A percentile compares a stretch with the other conserved stretches of the same genome.
phyloP scores from a whole-genome alignment of 1,140 invertebrate species.

The Lysiphlebus fabarum region DNA sequence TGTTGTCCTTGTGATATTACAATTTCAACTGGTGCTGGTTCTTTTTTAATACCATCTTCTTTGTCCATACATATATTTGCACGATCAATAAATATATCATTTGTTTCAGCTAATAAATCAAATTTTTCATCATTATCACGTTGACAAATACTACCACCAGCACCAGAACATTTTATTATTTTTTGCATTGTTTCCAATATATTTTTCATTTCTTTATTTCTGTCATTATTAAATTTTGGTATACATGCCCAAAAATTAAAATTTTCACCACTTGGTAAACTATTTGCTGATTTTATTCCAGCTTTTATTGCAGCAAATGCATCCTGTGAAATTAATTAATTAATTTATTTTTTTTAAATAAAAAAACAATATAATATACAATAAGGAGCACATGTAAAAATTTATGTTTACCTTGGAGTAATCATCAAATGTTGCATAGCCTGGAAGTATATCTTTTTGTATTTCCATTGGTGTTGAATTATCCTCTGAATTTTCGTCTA shows the following conservation, averaged over 20 bases:
- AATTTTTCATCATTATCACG: conserved; percentile 68
- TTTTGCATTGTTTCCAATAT: conserved; percentile 56
- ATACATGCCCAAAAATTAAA: conserved; percentile 70
- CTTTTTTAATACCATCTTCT: conserved; percentile 64
- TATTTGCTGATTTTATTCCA: conserved; percentile 67
- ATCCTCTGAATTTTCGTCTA: background rate
- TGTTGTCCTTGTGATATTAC: conserved; percentile 37
- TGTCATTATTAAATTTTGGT: conserved; percentile 63
- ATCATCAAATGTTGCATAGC: background rate
- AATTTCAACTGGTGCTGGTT: conserved; percentile 48
- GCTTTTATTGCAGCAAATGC: conserved; percentile 59
- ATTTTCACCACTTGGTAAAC: conserved; percentile 64
- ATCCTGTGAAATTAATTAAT: conserved; percentile 46
- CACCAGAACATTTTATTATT: conserved; percentile 61
- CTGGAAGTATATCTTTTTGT: background rate
- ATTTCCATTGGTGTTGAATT: background rate
- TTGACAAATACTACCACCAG: conserved; percentile 60
- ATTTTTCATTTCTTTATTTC: conserved; percentile 59
- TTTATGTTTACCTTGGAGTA: background rate
- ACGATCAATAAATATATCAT: conserved; percentile 78
- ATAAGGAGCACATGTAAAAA: too few species aligned
- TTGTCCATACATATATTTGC: conserved; percentile 67
- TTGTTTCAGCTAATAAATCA: conserved; percentile 71
- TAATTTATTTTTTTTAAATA: too few species aligned
- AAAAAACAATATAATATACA: too few species aligned